phyloP scores from a whole-genome alignment of 2,888 invertebrate genomes.

The Brenthis hecate region DNA sequence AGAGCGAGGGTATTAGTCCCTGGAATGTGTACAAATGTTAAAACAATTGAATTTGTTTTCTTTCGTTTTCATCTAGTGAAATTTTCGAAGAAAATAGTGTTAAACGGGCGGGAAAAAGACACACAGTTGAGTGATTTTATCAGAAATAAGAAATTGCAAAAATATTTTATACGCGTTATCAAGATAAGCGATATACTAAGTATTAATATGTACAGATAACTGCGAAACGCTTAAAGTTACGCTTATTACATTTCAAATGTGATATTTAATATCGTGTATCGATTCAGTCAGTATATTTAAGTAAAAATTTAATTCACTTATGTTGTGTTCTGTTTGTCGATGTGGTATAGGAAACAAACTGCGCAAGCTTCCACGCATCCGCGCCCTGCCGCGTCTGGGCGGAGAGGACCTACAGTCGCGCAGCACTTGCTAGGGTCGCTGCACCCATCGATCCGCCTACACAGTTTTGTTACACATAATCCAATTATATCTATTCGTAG shows the following conservation, averaged over 20 bases:
- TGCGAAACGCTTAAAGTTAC: not conserved
- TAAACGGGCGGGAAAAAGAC: no score
- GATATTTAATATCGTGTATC: not conserved
- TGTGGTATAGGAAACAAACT: conserved; percentile 27
- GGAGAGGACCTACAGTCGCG: conserved; percentile 64
- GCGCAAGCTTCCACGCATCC: conserved; percentile 53
- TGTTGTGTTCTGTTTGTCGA: conserved; percentile 2
- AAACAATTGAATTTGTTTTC: no score
- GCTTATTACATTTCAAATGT: not conserved
- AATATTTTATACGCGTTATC: no score
- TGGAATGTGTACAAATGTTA: no score
- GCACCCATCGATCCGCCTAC: conserved; percentile 64
- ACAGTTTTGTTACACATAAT: conserved; percentile 44
- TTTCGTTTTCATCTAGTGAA: no score
- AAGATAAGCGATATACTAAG: no score
- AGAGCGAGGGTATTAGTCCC: no score
- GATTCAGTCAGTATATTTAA: not conserved
- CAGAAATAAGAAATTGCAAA: no score
- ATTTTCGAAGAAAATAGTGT: no score
- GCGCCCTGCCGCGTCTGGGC: conserved; percentile 59
- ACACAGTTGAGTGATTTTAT: no score
- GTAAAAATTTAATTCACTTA: not conserved
- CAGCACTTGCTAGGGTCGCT: conserved; percentile 53
- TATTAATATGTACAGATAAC: not conserved
- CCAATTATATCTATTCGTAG: conserved; percentile 45